Conservation (phyloP, 2,113 vertebrate species). For the Cacatua alba region DNA sequence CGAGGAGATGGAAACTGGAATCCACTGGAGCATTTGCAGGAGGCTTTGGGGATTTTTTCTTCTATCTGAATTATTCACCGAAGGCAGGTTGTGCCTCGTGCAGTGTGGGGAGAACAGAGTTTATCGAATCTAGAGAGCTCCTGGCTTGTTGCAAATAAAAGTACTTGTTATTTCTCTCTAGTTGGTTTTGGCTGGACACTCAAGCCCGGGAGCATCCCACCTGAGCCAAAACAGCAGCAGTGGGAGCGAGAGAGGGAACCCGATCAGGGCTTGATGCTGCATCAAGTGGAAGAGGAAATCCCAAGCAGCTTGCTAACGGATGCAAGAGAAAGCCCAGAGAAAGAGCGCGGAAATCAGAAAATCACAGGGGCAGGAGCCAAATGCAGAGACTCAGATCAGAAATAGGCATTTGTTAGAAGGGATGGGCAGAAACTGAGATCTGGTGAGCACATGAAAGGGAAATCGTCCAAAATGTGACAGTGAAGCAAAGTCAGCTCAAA, state of each 20-base stretch:
- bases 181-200: background rate
- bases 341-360: background rate
- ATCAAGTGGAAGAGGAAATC: background rate
- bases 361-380: background rate
- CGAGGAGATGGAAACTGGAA: background rate
- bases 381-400: background rate
- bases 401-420: fast-evolving
- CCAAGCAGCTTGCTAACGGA: background rate
- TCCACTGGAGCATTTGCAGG: fast-evolving
- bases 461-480: background rate
- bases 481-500: background rate
- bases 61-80: background rate
- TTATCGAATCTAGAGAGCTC: background rate
- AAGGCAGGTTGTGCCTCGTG: background rate
- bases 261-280: background rate
- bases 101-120: background rate
- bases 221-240: background rate
- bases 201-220: background rate
- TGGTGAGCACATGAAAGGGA: background rate
- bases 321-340: background rate
- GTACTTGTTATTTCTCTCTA: background rate
- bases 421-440: background rate
- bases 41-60: background rate
- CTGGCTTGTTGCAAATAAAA: background rate
- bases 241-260: background rate